Conservation (phyloP, 2,113 vertebrate species). For the Brienomyrus longianalis region DNA sequence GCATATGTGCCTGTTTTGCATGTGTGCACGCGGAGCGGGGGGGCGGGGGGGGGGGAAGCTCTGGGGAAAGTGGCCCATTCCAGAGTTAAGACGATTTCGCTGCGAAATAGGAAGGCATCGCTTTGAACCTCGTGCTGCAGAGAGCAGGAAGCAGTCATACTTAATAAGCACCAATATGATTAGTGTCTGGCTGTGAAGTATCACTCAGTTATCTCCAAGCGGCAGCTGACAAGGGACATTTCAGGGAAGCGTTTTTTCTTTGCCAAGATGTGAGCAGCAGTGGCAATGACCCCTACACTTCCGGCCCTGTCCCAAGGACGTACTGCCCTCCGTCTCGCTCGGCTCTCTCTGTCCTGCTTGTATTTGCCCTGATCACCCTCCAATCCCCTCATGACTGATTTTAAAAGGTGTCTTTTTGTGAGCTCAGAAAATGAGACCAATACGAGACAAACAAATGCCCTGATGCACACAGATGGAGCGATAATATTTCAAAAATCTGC, state of each 20-base stretch:
- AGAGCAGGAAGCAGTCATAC: slow-evolving; percentile 52
- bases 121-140: slow-evolving; percentile 72
- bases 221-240: slow-evolving; percentile 65
- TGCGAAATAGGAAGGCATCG: slow-evolving; percentile 53
- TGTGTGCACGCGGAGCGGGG: background rate
- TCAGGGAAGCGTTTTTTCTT: slow-evolving; percentile 40
- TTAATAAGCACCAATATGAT: slow-evolving; percentile 73
- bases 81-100: slow-evolving; percentile 66
- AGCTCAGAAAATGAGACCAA: background rate
- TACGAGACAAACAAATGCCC: background rate
- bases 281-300: slow-evolving; percentile 35
- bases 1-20: background rate
- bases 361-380: background rate
- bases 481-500: background rate
- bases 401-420: background rate
- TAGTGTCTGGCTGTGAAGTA: slow-evolving; percentile 72
- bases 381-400: background rate
- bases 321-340: background rate
- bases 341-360: background rate
- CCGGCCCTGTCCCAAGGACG: background rate
- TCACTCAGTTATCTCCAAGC: slow-evolving; percentile 67
- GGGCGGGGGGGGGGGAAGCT: background rate
- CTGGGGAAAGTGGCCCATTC: slow-evolving; percentile 24
- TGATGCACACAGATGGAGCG: background rate
- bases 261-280: slow-evolving; percentile 43